Percentiles rank a stretch among this genome's conserved stretches.
Evolutionary conservation across 2,113 vertebrate species (phyloP).

Genomic region (Leptobrachium leishanense): DNA sequence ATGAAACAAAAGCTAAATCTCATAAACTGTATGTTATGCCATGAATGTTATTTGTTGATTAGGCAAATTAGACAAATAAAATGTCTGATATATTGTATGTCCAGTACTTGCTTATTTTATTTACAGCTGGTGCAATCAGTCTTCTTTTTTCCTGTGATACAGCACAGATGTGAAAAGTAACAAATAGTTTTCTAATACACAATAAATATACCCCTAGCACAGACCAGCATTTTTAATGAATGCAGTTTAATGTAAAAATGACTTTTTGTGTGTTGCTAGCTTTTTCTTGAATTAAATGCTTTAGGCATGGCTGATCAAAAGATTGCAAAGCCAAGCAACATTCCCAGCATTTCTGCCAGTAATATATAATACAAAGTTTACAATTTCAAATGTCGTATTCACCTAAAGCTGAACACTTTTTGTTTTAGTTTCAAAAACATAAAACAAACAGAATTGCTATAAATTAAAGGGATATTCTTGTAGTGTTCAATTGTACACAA

Average conservation of each 20-base stretch:
- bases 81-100: slow-evolving; percentile 8
- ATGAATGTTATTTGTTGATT: slow-evolving; percentile 26
- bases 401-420: background rate
- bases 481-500: too few species aligned
- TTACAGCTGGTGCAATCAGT: background rate
- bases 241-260: slow-evolving; percentile 23
- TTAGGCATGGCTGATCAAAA: slow-evolving; percentile 19
- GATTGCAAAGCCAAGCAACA: slow-evolving; percentile 26
- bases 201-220: slow-evolving; percentile 11
- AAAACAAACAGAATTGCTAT: too few species aligned
- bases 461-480: too few species aligned
- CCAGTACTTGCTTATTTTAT: background rate
- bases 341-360: slow-evolving; percentile 4
- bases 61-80: slow-evolving; percentile 18
- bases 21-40: slow-evolving; percentile 12
- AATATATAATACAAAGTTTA: background rate
- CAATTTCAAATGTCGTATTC: background rate
- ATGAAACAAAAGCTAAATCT: slow-evolving; percentile 20
- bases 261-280: slow-evolving; percentile 22
- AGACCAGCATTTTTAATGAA: slow-evolving; percentile 22
- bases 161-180: slow-evolving; percentile 4
- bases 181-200: background rate
- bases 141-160: background rate
- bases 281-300: slow-evolving; percentile 18
- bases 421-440: background rate